Evolutionary conservation across 2,888 invertebrate species (phyloP).

Genomic region (Teleogryllus oceanicus): DNA sequence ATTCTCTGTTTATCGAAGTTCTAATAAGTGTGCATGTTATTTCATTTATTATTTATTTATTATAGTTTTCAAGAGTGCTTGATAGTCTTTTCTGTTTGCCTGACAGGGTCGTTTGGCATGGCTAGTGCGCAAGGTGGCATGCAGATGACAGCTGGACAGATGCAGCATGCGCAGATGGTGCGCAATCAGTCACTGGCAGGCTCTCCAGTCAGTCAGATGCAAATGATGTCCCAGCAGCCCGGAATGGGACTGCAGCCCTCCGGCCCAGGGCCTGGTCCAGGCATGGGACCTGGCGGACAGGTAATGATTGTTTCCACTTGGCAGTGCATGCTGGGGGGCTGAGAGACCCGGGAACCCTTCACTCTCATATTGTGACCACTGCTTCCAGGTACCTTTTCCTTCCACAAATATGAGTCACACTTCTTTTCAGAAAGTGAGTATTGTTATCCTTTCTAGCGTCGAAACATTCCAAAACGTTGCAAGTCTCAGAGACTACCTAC

Average conservation of each 20-base stretch:
- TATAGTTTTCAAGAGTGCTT: conserved; percentile 36
- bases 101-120: conserved; percentile 47
- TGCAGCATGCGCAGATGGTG: conserved; percentile 37
- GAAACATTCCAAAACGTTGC: no score
- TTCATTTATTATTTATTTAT: neutral
- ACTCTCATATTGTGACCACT: no score
- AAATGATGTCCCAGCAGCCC: conserved; percentile 37
- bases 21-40: no score
- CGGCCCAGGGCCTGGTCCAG: conserved; percentile 23
- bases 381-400: neutral
- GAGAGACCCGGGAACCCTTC: no score
- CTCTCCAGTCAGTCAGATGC: conserved; percentile 34
- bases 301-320: neutral
- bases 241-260: conserved; percentile 50
- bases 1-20: no score
- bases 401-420: neutral
- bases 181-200: conserved; percentile 29
- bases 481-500: no score
- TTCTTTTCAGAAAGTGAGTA: no score
- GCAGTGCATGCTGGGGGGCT: no score
- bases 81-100: conserved; percentile 12
- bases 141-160: conserved; percentile 49
- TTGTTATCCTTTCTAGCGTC: no score
- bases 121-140: conserved; percentile 46
- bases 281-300: neutral